Percentiles rank a stretch among this genome's conserved stretches.
Evolutionary conservation across 2,113 vertebrate species (phyloP).

Genomic region (Phainopepla nitens): DNA sequence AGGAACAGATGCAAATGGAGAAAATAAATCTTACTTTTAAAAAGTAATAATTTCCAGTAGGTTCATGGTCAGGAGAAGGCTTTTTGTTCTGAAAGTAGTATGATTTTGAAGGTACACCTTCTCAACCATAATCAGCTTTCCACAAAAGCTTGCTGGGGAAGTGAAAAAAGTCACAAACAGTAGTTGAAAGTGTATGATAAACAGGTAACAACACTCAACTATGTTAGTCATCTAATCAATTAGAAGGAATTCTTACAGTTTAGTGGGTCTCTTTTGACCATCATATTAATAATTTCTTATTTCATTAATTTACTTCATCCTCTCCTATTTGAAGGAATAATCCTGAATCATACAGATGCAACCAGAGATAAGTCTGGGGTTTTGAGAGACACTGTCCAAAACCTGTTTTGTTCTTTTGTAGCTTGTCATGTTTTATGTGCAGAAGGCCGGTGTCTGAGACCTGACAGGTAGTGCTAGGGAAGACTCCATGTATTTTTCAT

Average conservation of each 20-base stretch:
- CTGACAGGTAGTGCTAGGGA: not conserved
- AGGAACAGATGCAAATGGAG: not conserved
- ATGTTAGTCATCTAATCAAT: not conserved
- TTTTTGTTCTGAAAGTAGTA: not conserved
- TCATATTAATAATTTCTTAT: not conserved
- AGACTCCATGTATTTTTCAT: not conserved
- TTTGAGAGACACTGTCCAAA: not conserved
- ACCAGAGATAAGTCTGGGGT: not conserved
- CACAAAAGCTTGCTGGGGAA: not conserved
- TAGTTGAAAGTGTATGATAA: not conserved
- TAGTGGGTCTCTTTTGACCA: not conserved
- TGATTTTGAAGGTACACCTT: not conserved
- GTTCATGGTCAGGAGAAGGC: not conserved
- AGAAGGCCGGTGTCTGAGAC: not conserved
- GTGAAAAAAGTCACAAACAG: not conserved
- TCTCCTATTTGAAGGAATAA: not conserved
- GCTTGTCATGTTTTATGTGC: not conserved
- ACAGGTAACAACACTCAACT: not conserved
- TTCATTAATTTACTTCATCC: not conserved
- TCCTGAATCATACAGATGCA: not conserved
- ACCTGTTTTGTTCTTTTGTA: not conserved
- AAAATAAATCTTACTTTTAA: not conserved
- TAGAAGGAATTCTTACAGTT: not conserved
- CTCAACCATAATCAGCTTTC: not conserved
- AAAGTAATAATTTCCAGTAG: not conserved